Evolutionary conservation across 1,140 invertebrate species (phyloP), one percentile per base, ranked within the genome.

Genomic region (Trissolcus basalis): DNA sequence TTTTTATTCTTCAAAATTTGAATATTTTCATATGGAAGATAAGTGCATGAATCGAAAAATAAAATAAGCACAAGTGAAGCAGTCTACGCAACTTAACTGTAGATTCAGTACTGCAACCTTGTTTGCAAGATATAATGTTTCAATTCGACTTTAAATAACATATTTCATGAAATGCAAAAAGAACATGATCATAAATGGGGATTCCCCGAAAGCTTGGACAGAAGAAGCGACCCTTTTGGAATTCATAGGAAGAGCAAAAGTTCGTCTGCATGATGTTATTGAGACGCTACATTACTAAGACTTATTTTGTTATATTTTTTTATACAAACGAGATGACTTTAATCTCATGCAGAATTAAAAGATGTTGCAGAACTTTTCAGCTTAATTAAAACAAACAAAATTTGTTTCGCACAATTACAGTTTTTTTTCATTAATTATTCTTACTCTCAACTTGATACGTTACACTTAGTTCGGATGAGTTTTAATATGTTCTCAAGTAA

Each of bases 131-230:
- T 51, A 68, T 14, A 59, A 19, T 35, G 12, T 50, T 43, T 9
- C n/a, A 2, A 50, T 35, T 61, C n/a, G 36, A 54, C 41, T 60
- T 53, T n/a, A 15, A 53, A 64, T 32, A 13, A 47, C 54, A 35
- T 67, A 16, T 56, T 56, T 44, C n/a, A 50, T 58, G 33, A 68
- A 45, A 68, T 48, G 32, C 43, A 39, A 69, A 59, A 32, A 69
- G 33, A 50, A 41, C 50, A 13, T 50, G 48, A 51, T 33, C 36
- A 39, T 27, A 33, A 54, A 47, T n/a, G 43, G 49, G 45, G n/a
- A 70, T 49, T 41, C 13, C 27, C 13, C 36, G 33, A 64, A 71
- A 64, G 48, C 69, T 72, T 64, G 69, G 69, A 64, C 54, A 51
- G 47, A 64, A 72, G 60, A 58, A 72, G n/a, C 35, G 41, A 59